Conservation (phyloP, 2,888 invertebrate genomes). For the Eudemis profundana region DNA sequence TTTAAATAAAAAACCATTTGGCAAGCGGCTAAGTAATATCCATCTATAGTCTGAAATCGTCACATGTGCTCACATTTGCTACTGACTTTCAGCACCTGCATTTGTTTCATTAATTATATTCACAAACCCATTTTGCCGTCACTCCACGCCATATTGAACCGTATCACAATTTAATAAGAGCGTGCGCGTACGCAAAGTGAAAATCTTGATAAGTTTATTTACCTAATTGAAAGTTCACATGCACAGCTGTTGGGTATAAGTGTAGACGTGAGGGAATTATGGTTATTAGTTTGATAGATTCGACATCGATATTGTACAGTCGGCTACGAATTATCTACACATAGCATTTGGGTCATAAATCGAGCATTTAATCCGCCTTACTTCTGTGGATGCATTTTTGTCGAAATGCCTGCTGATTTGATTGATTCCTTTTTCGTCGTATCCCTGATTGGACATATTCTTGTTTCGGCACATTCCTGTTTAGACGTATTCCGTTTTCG, state of each 20-base stretch:
- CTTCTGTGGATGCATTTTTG: too few species aligned
- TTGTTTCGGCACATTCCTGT: too few species aligned
- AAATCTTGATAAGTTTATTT: slow-evolving; percentile 23
- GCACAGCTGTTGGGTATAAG: slow-evolving; percentile 20
- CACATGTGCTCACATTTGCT: slow-evolving; percentile 4
- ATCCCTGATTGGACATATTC: too few species aligned
- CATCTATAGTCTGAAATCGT: too few species aligned
- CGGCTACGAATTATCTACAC: too few species aligned
- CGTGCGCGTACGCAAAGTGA: slow-evolving; percentile 3
- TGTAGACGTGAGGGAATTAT: slow-evolving; percentile 11
- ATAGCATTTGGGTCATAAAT: too few species aligned
- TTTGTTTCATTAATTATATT: not conserved
- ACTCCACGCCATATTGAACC: not conserved
- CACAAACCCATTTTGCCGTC: not conserved
- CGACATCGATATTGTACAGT: slow-evolving; percentile 46
- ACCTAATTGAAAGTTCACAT: slow-evolving; percentile 28
- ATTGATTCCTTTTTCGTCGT: too few species aligned
- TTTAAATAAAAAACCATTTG: too few species aligned
- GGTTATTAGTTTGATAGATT: slow-evolving; percentile 32
- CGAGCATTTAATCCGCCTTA: too few species aligned
- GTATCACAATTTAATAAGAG: slow-evolving; percentile 1
- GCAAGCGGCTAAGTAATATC: too few species aligned
- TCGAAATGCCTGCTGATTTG: too few species aligned
- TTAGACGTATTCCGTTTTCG: too few species aligned
- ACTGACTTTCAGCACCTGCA: slow-evolving; percentile 12